Evolutionary conservation across 2,888 invertebrate species (phyloP), one percentile per base, ranked within the genome.

Genomic region (Hirtodrosophila trivittata): DNA sequence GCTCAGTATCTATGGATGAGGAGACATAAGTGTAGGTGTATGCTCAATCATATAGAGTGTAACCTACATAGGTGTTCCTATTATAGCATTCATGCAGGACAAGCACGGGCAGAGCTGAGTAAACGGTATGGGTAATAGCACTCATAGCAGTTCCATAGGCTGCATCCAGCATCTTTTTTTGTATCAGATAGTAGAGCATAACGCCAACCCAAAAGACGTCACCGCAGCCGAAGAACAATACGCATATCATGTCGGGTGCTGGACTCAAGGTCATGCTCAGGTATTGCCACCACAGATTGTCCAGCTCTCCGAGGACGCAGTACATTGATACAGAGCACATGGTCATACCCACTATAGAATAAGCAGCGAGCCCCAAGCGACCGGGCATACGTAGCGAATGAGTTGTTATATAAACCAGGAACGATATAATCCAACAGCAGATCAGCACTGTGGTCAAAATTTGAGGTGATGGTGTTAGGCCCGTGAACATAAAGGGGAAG

Each of bases 261-360:
- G 33, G 4, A 9, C 12, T 4, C 0, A 57, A 55, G 0, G 52
- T 46, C 21, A 78, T 42, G 30, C 43, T 41, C 3, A 75, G 3
- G n/a, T 62, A 77, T 16, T 78, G 77, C 69, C 70, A 78, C 0
- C 16, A n/a, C 1, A 78, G 3, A 35, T 70, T 73, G 18, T 78
- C 38, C 0, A 70, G 35, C 37, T 73, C 65, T 0, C 9, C 38
- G 0, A 14, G 8, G 0, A 64, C 4, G 3, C 18, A 25, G 0
- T 39, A 26, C 30, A 71, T 28, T 3, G 16, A 2, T 1, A 66
- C 3, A 1, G 65, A 58, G 33, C 56, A 46, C 1, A 43, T 26
- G 12, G 35, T 0, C 12, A 69, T 7, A 3, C 73, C 76, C 1
- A 41, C 1, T 0, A 57, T 0, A 0, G 26, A 18, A 38, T 43